Base-by-base conservation (phyloP, 2,113 vertebrate species). In the Entosphenus tridentatus region DNA sequence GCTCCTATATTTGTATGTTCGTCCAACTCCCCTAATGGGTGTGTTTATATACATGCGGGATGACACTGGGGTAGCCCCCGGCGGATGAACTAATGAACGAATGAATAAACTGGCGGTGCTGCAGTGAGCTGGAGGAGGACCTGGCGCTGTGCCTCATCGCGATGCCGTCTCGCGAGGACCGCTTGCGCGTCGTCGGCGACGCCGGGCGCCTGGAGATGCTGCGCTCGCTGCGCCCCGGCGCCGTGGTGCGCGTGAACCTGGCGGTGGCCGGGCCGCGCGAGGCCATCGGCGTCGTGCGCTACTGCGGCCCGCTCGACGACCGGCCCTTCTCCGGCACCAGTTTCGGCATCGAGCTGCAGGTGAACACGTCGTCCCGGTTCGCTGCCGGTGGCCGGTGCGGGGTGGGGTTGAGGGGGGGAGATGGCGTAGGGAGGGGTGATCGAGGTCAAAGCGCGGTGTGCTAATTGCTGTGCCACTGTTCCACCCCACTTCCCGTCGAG, bases 61-160 rank as follows among this genome's bases (percentile, higher is more conserved):
- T 5, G 39, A 39, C 39, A 39, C 4, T 7, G 39, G 39, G 39
- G 39, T 7, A 39, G 39, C 39, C 39, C 39, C 39, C 39, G 4
- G 39, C 39, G 39, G 39, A 7, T 39, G 39, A 39, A 39, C 39
- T 39, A 39, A 39, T 39, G 39, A 39, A 39, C 39, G 6, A 39
- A 39, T 39, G 39, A 5, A 39, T 39, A 39, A 39, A 39, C 39
- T 39, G 39, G 39, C 39, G 39, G 39, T 39, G 39, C 39, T 65
- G 21, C 62, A 65, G 62, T n/a, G 62, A 65, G 21, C n/a, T 65
- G n/a, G 62, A 65, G n/a, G 62, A 65, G 62, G 62, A 65, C n/a
- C n/a, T 21, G n/a, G 62, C 62, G 62, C 62, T 16, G 10, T n/a
- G n/a, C n/a, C 21, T 65, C n/a, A n/a, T 65, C 21, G 62, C n/a